Conservation (phyloP, 1,140 invertebrate species). For the Elymnias hypermnestra region DNA sequence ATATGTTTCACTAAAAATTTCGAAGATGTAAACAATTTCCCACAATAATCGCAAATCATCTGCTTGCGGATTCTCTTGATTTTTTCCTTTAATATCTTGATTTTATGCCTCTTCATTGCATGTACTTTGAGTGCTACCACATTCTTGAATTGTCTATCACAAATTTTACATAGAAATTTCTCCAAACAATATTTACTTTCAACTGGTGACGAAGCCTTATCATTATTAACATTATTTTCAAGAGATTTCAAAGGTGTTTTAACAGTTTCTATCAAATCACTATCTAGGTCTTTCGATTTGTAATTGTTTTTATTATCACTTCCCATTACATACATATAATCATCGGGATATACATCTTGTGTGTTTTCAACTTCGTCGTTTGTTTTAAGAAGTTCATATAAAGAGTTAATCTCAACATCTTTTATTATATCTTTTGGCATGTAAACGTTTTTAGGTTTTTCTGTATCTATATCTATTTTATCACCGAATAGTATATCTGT, state of each 20-base stretch:
- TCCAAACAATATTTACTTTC: conserved; percentile 52
- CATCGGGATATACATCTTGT: conserved; percentile 4
- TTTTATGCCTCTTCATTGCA: conserved; percentile 51
- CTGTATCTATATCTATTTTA: conserved; percentile 24
- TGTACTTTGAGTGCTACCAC: conserved; percentile 66
- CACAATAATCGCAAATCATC: conserved; percentile 70
- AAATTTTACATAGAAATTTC: conserved; percentile 57
- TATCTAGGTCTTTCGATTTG: no score
- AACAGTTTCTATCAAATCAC: background rate
- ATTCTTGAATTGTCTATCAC: conserved; percentile 66
- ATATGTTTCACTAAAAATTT: conserved; percentile 53
- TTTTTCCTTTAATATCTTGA: conserved; percentile 51
- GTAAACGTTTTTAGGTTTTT: conserved; percentile 1
- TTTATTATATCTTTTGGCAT: conserved; percentile 8
- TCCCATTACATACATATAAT: no score
- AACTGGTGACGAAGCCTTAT: conserved; percentile 11
- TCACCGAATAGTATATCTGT: conserved; percentile 51
- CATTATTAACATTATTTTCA: conserved; percentile 7
- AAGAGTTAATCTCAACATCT: conserved; percentile 30
- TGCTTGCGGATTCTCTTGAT: conserved; percentile 6
- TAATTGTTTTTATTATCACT: no score
- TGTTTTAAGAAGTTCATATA: conserved; percentile 39
- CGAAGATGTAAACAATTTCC: conserved; percentile 58
- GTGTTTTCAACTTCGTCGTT: conserved; percentile 1
- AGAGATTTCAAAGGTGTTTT: background rate